Evolutionary conservation across 2,797 vertebrate genomes (phyloP).

Genomic region (Rhynchonycteris naso): DNA sequence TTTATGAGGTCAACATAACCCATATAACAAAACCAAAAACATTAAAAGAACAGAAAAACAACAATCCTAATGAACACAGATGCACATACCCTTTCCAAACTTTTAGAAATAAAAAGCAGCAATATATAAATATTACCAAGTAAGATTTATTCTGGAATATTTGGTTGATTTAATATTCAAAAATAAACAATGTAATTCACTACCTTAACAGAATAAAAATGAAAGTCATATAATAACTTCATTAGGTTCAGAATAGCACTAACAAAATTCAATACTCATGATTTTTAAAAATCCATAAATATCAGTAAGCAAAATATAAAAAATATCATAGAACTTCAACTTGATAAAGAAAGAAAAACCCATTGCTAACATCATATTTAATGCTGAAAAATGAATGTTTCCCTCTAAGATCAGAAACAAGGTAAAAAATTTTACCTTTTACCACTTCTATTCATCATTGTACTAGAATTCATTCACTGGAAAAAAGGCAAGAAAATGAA

Average conservation of each 20-base stretch:
- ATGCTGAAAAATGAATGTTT: background rate
- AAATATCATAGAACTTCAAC: background rate
- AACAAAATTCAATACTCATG: background rate
- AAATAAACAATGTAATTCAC: no score
- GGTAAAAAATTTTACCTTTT: background rate
- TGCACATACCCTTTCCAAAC: background rate
- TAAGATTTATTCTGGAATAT: background rate
- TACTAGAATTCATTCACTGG: background rate
- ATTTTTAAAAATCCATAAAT: background rate
- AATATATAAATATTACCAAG: background rate
- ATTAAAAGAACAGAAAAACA: background rate
- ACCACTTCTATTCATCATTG: background rate
- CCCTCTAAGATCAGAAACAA: background rate
- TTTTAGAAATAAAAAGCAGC: constrained; percentile 11
- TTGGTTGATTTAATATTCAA: no score
- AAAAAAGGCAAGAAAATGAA: background rate
- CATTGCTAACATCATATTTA: background rate
- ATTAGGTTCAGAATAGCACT: background rate
- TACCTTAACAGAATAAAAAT: background rate
- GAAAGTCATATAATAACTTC: background rate
- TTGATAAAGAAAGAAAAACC: background rate
- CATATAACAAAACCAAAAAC: background rate
- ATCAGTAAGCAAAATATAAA: background rate
- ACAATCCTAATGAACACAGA: background rate
- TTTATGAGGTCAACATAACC: background rate